Conservation (phyloP, 2,888 invertebrate species). For the Argyra leucocephala region DNA sequence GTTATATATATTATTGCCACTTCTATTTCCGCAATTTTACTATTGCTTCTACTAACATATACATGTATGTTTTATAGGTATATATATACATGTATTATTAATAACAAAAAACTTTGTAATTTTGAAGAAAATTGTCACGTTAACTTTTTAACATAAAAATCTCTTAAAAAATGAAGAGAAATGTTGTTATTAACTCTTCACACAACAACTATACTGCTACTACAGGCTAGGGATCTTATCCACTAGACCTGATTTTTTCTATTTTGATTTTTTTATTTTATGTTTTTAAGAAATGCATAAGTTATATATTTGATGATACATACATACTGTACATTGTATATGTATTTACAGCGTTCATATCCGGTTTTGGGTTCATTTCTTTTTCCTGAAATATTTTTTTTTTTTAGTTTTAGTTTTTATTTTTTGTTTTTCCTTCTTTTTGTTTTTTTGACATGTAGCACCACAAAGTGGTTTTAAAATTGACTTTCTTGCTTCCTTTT, state of each 20-base stretch:
- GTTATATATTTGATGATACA: no score
- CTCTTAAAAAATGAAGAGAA: no score
- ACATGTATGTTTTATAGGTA: no score
- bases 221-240: no score
- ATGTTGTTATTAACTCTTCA: no score
- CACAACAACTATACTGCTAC: no score
- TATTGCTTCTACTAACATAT: background rate
- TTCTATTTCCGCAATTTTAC: conserved; percentile 6
- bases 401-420: background rate
- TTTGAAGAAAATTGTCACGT: background rate
- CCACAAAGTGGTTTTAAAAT: conserved; percentile 1
- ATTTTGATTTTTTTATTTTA: background rate
- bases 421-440: background rate
- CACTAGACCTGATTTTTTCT: background rate
- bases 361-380: conserved; percentile 6
- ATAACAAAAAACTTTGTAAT: no score
- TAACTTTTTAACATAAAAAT: background rate
- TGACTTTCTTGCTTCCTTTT: background rate
- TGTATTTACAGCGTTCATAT: background rate
- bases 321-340: background rate
- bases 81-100: no score
- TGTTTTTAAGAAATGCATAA: no score
- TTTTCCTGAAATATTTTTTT: conserved; percentile 3
- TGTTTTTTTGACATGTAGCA: background rate
- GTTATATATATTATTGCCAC: background rate